Conservation (phyloP, 2,888 invertebrate genomes). For the Andrena camellia region DNA sequence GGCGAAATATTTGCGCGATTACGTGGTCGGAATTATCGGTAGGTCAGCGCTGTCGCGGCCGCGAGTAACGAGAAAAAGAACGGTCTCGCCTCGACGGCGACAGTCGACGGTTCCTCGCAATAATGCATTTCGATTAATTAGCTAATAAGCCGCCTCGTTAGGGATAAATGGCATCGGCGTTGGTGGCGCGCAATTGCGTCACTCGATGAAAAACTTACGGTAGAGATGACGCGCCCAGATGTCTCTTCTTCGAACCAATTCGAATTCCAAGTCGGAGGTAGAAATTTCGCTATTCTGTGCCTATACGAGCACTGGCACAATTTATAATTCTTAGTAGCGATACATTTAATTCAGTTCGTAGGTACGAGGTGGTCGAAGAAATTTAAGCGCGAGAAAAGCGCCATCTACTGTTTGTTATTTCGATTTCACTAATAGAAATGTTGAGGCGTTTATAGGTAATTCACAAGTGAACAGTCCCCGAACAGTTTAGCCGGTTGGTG, state of each 20-base stretch:
- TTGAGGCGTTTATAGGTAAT: conserved; percentile 13
- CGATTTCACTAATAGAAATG: conserved; percentile 13
- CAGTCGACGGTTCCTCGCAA: conserved; percentile 67
- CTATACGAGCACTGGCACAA: too few species aligned
- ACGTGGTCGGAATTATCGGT: conserved; percentile 52
- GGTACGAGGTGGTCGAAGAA: too few species aligned
- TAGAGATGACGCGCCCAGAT: neutral
- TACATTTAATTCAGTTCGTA: too few species aligned
- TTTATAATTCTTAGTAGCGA: too few species aligned
- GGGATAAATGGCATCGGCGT: conserved; percentile 67
- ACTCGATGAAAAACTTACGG: conserved; percentile 14
- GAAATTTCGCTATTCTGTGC: too few species aligned
- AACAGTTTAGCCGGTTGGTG: conserved; percentile 21
- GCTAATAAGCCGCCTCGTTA: conserved; percentile 74
- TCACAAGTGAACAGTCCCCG: conserved; percentile 28
- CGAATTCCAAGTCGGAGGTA: neutral
- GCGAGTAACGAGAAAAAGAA: conserved; percentile 42
- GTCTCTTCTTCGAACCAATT: neutral
- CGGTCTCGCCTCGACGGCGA: conserved; percentile 62
- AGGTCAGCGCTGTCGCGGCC: conserved; percentile 39
- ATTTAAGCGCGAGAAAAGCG: too few species aligned
- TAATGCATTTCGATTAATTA: conserved; percentile 78
- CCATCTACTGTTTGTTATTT: neutral
- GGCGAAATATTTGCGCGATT: conserved; percentile 53
- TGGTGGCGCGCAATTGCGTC: conserved; percentile 72